Evolutionary conservation across 2,797 vertebrate species (phyloP), one percentile per base, ranked within the genome.

Genomic region (Poliocrania exsul): DNA sequence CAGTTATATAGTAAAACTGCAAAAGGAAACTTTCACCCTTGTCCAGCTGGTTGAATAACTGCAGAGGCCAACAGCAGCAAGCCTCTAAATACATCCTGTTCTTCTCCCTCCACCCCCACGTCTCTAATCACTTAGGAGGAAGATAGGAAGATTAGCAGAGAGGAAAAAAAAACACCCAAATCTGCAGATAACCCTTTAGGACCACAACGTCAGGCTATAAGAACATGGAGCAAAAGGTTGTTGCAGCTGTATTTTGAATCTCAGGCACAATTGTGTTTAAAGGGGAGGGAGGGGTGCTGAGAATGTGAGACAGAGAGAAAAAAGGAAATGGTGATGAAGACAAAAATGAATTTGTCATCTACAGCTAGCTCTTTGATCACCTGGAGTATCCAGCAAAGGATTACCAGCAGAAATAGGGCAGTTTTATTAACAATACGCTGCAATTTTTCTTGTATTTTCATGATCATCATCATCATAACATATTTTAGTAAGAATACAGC

Each of bases 131-230:
- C 95, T 97, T 95, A 94, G 81, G 86, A 95, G 89, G 86, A 97
- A 97, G 94, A 97, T 96, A 97, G 97, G 96, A 97, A 96, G 97
- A 97, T 97, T 97, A 97, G 92, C 92, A 96, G 85, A 86, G 70
- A 93, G 57, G 49, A 81, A 95, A 95, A 89, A 97, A 97, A 97
- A 95, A 96, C 86, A 95, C 90, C 93, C 82, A 93, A 94, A 96
- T 95, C 91, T 94, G 85, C 94, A 96, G 93, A 96, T 97, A 96
- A 97, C 96, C 94, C 95, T 97, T 95, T 81, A 95, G 90, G 83
- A 93, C 70, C 91, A 96, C 54, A 96, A 80, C 15, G 15, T 81
- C 79, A 92, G 73, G 61, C 65, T 83, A 47, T 35, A 53, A 94
- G 83, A 84, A 88, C 93, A 69, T 19, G 29, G 29, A 95, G 77